These are phyloP conservation scores for Pandemis cinnamomeana DNA, from an alignment of 2,888 invertebrate genomes.

Conservation along the genomic window DNA sequence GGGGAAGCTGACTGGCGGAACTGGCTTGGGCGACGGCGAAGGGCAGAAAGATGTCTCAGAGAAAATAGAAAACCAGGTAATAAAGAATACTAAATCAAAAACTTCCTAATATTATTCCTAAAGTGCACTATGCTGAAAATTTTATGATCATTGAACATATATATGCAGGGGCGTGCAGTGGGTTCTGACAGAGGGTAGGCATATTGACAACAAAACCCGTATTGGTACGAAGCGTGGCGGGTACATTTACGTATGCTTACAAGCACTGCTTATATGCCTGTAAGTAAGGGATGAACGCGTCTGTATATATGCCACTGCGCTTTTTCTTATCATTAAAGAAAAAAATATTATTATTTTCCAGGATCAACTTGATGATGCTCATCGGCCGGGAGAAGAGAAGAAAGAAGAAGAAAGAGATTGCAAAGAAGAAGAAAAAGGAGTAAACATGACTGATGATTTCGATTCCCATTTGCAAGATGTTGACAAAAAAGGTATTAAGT, in stretches of 20 bases:
- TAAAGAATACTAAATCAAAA: neutral
- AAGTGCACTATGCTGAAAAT: neutral
- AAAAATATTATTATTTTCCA: constrained; percentile 55
- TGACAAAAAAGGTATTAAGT: constrained; percentile 84
- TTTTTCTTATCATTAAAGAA: neutral
- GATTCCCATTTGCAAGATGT: constrained; percentile 93
- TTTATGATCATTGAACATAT: neutral
- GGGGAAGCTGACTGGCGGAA: constrained; percentile 87
- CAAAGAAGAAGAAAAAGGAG: constrained; percentile 95
- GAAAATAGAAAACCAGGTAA: constrained; percentile 88
- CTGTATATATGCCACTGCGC: neutral
- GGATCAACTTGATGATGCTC: constrained; percentile 96
- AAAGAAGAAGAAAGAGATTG: constrained; percentile 90
- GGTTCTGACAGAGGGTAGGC: too few relatives aligned
- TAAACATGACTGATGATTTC: constrained; percentile 98
- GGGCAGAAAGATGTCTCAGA: constrained; percentile 98
- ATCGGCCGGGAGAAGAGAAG: constrained; percentile 90
- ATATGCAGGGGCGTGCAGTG: too few relatives aligned
- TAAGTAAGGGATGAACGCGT: too few relatives aligned
- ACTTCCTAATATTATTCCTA: neutral
- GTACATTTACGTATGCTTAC: too few relatives aligned
- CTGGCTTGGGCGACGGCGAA: constrained; percentile 96
- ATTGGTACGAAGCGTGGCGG: too few relatives aligned
- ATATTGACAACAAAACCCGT: too few relatives aligned
- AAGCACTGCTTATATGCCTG: too few relatives aligned